Percentiles rank a stretch among this genome's conserved stretches.
Conservation (phyloP, 2,797 vertebrate genomes). For the Microctenopoma stevenorrisi region DNA sequence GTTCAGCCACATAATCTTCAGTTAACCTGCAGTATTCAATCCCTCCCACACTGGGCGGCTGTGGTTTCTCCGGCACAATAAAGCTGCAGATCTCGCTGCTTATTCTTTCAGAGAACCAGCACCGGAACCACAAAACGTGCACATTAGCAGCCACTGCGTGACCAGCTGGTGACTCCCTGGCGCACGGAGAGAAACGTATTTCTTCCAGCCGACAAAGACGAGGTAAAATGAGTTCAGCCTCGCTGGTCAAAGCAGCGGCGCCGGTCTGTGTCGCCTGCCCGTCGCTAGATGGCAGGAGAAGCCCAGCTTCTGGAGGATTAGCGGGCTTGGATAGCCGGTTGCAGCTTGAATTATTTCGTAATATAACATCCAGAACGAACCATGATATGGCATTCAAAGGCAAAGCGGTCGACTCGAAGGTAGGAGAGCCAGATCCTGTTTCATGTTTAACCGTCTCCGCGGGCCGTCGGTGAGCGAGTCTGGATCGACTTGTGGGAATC, state of each 20-base stretch:
- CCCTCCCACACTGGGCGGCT: constrained; percentile 54
- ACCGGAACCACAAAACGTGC: background rate
- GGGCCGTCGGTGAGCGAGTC: constrained; percentile 8
- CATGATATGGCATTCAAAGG: constrained; percentile 83
- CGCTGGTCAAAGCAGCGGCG: constrained; percentile 36
- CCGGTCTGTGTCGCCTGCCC: background rate
- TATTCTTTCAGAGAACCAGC: background rate
- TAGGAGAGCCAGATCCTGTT: constrained; percentile 42
- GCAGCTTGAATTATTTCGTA: constrained; percentile 42
- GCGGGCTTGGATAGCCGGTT: constrained; percentile 42
- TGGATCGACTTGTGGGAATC: constrained; percentile 11
- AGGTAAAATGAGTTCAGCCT: constrained; percentile 64
- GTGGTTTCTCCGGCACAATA: constrained; percentile 37
- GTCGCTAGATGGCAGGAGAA: constrained; percentile 73
- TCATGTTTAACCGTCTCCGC: background rate
- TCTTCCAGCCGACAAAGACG: constrained; percentile 56
- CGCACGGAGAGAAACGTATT: constrained; percentile 23
- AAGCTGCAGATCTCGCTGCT: constrained; percentile 1
- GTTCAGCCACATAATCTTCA: constrained; percentile 23
- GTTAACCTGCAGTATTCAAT: constrained; percentile 49
- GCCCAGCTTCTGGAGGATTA: constrained; percentile 59
- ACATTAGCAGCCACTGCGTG: fast-evolving
- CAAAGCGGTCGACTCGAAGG: constrained; percentile 81
- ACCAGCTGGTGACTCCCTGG: background rate
- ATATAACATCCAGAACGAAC: constrained; percentile 52